Evolutionary conservation across 1,140 invertebrate species (phyloP), one percentile per base, ranked within the genome.

Genomic region (Temnothorax longispinosus): DNA sequence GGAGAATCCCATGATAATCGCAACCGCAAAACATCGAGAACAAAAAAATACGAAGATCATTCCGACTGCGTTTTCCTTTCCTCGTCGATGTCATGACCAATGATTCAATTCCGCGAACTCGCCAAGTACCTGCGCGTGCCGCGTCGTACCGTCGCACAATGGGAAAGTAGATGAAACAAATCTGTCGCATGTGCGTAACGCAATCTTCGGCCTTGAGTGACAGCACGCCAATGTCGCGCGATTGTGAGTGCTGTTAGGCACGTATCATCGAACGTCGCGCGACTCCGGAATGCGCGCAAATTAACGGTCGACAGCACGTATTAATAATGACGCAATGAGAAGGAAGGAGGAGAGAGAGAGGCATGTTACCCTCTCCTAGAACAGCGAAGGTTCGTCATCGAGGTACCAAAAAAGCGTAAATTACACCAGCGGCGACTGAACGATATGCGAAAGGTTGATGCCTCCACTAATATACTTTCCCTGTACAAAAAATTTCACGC

Each of bases 301-400:
- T n/a, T 15, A 81, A 81, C 21, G 38, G 38, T 47, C 38, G 13
- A 60, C 21, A 44, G 35, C 78, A 72, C 52, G 38, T 58, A 47
- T 60, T 47, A 60, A 81, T 71, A 50, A 82, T 74, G 67, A 82
- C 18, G 27, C 38, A 82, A 82, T 47, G 47, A 58, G 7, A 18
- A 41, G 15, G 21, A 44, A 41, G 50, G 44, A 27, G 56, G 52
- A 56, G 35, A 67, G 21, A 82, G 67, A 60, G 47, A 47, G 27
- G 47, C 50, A 69, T 5, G 7, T 65, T 5, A 27, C 27, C 27
- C 13, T 65, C n/a, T 67, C 18, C n/a, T 65, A 13, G 21, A 62
- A 64, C 3, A 11, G 52, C 52, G 18, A 54, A 54, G 52, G 15
- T 54, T 18, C 52, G 3, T n/a, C 47, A 11, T 1, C 52, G 21